Conservation (phyloP, 2,888 invertebrate genomes). For the Latheticus oryzae region DNA sequence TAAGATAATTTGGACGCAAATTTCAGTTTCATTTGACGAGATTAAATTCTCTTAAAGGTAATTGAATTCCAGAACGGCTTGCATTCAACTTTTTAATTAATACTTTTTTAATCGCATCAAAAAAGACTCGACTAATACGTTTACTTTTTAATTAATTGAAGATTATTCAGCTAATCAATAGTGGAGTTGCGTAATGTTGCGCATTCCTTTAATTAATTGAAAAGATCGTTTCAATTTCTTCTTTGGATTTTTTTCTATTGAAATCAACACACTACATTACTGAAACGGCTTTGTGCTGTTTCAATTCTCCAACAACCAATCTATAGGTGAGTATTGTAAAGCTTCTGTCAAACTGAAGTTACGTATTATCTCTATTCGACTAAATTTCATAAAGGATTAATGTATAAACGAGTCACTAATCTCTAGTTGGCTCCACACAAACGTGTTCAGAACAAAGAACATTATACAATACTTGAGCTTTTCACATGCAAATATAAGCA, state of each 20-base stretch:
- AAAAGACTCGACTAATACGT: conserved; percentile 32
- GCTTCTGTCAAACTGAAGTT: conserved; percentile 25
- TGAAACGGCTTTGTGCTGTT: conserved; percentile 13
- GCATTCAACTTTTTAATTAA: conserved; percentile 52
- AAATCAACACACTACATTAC: conserved; percentile 5
- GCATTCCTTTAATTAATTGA: conserved; percentile 29
- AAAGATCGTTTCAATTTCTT: conserved; percentile 20
- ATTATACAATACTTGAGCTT: conserved; percentile 39
- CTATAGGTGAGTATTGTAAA: conserved; percentile 20
- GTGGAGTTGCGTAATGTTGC: conserved; percentile 21
- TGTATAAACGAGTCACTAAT: conserved; percentile 41
- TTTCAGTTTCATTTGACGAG: conserved; percentile 52
- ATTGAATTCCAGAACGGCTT: conserved; percentile 49
- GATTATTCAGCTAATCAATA: conserved; percentile 30
- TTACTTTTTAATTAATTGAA: conserved; percentile 38
- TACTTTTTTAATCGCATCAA: conserved; percentile 52
- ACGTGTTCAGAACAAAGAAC: conserved; percentile 40
- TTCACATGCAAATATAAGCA: conserved; percentile 42
- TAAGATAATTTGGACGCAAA: conserved; percentile 45
- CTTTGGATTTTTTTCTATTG: conserved; percentile 9
- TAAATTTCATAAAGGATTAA: conserved; percentile 40
- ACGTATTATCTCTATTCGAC: conserved; percentile 34
- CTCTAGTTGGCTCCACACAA: conserved; percentile 39
- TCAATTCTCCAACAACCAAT: conserved; percentile 8
- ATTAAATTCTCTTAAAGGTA: conserved; percentile 51